Evolutionary conservation across 2,113 vertebrate species (phyloP).

Genomic region (Synodontis membranacea): DNA sequence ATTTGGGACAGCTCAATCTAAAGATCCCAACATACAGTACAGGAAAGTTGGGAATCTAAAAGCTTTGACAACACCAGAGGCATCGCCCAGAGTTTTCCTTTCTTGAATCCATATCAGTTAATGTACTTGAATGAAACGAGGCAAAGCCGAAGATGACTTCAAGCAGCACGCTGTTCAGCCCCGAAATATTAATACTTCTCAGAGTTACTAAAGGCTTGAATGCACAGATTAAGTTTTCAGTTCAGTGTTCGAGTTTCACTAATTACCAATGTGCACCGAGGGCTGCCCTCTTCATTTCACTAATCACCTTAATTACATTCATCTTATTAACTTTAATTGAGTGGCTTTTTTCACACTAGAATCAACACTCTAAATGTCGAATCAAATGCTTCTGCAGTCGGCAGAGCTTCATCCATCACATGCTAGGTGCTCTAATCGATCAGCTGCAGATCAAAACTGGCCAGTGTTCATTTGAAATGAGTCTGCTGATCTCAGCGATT

Average conservation of each 20-base stretch:
- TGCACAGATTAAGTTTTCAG: not conserved
- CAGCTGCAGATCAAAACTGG: not conserved
- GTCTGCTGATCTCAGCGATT: not conserved
- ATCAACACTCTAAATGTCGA: not conserved
- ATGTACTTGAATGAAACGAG: not conserved
- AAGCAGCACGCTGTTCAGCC: not conserved
- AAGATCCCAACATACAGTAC: slow-evolving; percentile 20
- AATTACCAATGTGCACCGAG: slow-evolving; percentile 7
- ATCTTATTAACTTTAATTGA: slow-evolving; percentile 36
- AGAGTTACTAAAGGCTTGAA: slow-evolving; percentile 3
- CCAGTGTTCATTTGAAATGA: slow-evolving; percentile 3
- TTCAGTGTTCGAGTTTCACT: slow-evolving; percentile 12
- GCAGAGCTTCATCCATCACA: slow-evolving; percentile 3
- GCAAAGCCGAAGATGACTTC: not conserved
- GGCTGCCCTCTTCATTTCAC: not conserved
- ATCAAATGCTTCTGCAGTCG: not conserved
- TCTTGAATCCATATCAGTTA: not conserved
- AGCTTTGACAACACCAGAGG: not conserved
- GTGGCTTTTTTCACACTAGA: slow-evolving; percentile 4
- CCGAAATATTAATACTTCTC: not conserved
- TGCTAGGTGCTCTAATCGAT: not conserved
- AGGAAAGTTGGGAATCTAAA: not conserved
- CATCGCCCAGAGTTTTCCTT: not conserved
- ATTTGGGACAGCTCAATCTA: not conserved
- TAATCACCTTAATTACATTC: slow-evolving; percentile 16